A percentile compares a stretch with the other conserved stretches of the same genome.
phyloP scores from a whole-genome alignment of 2,888 invertebrate species.

The Acleris holmiana region DNA sequence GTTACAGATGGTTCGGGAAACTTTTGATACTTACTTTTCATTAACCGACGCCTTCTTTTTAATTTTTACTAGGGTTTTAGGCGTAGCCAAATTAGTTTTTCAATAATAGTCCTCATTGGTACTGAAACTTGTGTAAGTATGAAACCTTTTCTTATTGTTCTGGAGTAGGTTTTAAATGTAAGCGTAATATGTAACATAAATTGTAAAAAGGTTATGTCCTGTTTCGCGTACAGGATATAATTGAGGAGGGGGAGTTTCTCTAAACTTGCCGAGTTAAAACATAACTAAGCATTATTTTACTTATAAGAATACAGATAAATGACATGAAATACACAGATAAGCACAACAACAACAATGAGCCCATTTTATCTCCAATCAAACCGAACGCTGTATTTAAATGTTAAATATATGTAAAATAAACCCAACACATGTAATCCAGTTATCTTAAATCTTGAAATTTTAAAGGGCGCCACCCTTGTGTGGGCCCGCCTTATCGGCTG shows the following conservation, averaged over 20 bases:
- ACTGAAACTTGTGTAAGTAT: too few species aligned
- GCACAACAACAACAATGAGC: neutral
- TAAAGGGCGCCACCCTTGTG: conserved; percentile 54
- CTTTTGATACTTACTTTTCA: conserved; percentile 22
- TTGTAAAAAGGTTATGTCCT: too few species aligned
- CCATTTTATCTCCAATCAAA: conserved; percentile 22
- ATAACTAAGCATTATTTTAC: neutral
- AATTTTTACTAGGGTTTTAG: neutral
- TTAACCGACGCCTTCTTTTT: conserved; percentile 4
- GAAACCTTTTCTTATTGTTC: too few species aligned
- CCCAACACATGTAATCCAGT: conserved; percentile 36
- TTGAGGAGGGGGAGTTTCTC: too few species aligned
- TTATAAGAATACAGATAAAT: neutral
- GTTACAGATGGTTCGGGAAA: conserved; percentile 13
- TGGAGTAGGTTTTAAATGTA: too few species aligned
- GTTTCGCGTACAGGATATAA: too few species aligned
- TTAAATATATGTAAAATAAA: conserved; percentile 35
- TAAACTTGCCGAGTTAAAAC: too few species aligned
- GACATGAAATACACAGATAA: neutral
- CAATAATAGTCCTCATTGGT: too few species aligned
- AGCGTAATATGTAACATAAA: too few species aligned
- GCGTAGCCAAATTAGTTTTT: too few species aligned
- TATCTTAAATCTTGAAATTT: conserved; percentile 61
- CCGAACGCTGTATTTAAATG: conserved; percentile 6
- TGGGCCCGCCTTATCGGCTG: conserved; percentile 67